Base-by-base conservation (phyloP, 2,113 vertebrate species). In the Tautogolabrus adspersus region DNA sequence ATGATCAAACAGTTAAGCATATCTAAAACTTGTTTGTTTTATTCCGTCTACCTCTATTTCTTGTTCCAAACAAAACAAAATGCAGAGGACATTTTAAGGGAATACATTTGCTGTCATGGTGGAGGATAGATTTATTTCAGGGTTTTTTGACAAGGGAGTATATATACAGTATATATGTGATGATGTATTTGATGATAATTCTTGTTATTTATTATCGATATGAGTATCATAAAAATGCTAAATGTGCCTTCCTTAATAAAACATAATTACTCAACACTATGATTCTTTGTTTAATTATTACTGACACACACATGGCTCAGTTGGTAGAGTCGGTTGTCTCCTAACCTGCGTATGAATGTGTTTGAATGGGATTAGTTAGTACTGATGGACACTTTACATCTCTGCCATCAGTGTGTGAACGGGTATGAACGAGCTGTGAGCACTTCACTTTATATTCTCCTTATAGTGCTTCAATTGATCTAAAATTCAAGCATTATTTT, bases 241-340 rank as follows among this genome's bases (percentile, higher is more conserved):
- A 30, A 34, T 64, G 72, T 73, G 62, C 46, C 68, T 72, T 82
- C 40, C 38, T 19, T 0, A 76, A 75, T 86, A 82, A 82, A 75
- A 18, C 13, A 10, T 60, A 23, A 46, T 23, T 1, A 47, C 44
- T n/a, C 8, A 69, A 46, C 34, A 1, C 12, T 66, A 1, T 49
- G 46, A 7, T 47, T 72, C 5, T 19, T 2, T 66, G 59, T 57
- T 70, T 46, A 38, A 47, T 56, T 37, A 26, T 18, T 49, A 8
- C 47, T 5, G 16, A 19, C 16, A 49, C 16, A 7, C 6, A 6
- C 47, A 18, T 49, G 47, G 8, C 8, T 42, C 40, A 11, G 8
- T 42, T 11, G 8, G 40, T 10, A 1, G 4, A 6, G 4, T 34
- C 30, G 4, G 30, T 34, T 6, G 30, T 34, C 30, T 34, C 30